A percentile compares a stretch with the other conserved stretches of the same genome.
These are phyloP conservation scores for Steatocranus sp. DNA, from an alignment of 2,797 vertebrate genomes.

Conservation along the genomic window DNA sequence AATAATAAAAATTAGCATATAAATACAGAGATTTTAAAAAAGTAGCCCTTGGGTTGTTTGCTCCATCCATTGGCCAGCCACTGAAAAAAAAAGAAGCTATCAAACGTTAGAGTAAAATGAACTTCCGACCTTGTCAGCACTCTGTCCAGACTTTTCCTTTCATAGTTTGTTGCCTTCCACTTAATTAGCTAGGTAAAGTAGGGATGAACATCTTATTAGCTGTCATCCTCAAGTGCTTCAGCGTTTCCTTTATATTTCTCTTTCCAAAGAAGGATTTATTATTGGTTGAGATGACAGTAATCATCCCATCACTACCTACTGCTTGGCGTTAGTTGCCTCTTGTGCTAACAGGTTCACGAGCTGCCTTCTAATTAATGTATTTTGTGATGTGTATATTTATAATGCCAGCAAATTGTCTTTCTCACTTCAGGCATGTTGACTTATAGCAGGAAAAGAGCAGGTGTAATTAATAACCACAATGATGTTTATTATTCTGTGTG, in stretches of 20 bases:
- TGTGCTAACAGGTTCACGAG: not conserved
- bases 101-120: not conserved
- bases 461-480: not conserved
- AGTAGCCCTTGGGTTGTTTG: not conserved
- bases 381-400: not conserved
- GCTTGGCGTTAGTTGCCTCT: not conserved
- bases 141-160: not conserved
- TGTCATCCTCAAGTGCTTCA: not conserved
- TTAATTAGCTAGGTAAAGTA: not conserved
- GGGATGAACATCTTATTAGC: not conserved
- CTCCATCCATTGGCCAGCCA: not conserved
- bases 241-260: not conserved
- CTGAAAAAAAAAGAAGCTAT: not conserved
- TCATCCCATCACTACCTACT: not conserved
- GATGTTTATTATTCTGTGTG: not conserved
- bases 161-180: not conserved
- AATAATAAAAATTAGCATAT: not conserved
- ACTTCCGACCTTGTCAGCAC: not conserved
- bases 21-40: not conserved
- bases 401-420: not conserved
- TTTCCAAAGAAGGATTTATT: not conserved
- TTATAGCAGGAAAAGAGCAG: not conserved
- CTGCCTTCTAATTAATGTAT: not conserved
- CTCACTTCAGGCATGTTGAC: not conserved
- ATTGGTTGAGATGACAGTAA: not conserved